Percentiles rank a stretch among this genome's conserved stretches.
These are phyloP conservation scores for Sebastes diploproa DNA, from an alignment of 2,797 vertebrate species.

Conservation along the genomic window DNA sequence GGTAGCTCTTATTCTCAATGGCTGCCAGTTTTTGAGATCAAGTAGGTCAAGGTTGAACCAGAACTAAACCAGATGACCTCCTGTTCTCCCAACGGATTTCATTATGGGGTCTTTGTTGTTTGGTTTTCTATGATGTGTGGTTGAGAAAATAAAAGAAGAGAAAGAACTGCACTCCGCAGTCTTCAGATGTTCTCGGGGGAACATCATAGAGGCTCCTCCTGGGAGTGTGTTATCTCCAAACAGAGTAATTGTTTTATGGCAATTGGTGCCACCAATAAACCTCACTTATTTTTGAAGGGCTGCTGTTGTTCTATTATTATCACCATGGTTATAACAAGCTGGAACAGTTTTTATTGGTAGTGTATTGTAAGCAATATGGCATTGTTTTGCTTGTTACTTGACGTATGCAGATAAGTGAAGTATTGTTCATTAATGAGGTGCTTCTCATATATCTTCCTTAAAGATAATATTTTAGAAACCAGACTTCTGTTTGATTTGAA, in stretches of 20 bases:
- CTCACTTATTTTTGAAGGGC: background rate
- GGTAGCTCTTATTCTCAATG: background rate
- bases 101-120: conserved; percentile 7
- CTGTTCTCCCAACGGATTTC: conserved; percentile 15
- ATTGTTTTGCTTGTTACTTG: background rate
- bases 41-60: conserved; percentile 41
- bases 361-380: background rate
- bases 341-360: background rate
- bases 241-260: background rate
- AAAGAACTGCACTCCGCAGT: background rate
- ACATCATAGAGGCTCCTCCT: background rate
- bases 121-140: conserved; percentile 8
- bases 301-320: background rate
- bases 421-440: background rate
- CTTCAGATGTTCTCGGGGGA: background rate
- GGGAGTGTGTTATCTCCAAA: conserved; percentile 9
- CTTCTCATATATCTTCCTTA: background rate
- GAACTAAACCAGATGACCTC: conserved; percentile 20
- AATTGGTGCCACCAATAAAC: background rate
- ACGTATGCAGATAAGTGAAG: background rate
- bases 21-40: background rate
- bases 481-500: background rate
- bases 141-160: background rate
- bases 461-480: background rate
- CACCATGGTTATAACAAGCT: background rate